These are phyloP conservation scores for Spisula subtruncata DNA, from an alignment of 2,888 invertebrate genomes.

Conservation along the genomic window DNA sequence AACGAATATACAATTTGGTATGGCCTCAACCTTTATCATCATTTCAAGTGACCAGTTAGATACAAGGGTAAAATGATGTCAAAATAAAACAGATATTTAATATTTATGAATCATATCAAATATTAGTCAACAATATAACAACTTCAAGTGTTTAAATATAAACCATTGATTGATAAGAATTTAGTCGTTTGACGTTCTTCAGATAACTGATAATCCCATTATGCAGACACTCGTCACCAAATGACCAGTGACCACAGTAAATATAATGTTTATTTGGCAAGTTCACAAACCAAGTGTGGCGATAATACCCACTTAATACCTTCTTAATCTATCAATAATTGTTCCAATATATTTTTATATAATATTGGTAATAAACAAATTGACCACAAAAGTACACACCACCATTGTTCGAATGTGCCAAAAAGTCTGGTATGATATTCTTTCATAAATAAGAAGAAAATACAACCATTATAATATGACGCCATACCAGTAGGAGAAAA, in stretches of 20 bases:
- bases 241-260: neutral
- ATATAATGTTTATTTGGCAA: neutral
- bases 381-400: neutral
- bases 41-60: no score
- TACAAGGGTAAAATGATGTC: no score
- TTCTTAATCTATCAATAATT: neutral
- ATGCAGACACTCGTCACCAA: neutral
- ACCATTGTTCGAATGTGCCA: neutral
- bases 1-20: no score
- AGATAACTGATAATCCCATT: neutral
- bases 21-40: no score
- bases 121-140: no score
- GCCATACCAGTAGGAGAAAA: no score
- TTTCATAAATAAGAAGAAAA: no score
- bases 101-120: no score
- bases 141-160: no score
- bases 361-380: neutral
- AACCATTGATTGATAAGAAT: no score
- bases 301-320: neutral
- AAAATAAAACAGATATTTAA: no score
- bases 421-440: neutral
- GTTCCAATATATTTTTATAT: neutral
- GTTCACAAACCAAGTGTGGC: slow-evolving; percentile 3
- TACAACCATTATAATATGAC: no score
- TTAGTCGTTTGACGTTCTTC: neutral